These are phyloP conservation scores for Pocillopora meandrina DNA, from an alignment of 92 coral and sea anemone genomes.

Conservation along the genomic window DNA sequence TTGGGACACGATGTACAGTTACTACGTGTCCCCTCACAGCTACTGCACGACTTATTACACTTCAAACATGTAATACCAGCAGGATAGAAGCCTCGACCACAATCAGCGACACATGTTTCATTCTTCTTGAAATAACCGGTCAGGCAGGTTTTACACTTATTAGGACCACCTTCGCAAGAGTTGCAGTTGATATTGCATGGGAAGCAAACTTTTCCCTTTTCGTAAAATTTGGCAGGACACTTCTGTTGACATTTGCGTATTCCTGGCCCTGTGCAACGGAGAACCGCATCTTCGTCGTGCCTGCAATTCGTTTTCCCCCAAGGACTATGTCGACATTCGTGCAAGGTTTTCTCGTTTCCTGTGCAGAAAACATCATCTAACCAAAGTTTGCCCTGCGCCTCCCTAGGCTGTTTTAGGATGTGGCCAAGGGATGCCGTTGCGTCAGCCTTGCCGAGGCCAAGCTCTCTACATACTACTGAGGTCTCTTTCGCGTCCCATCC, in stretches of 20 bases:
- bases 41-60: constrained; percentile 55
- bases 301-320: constrained; percentile 88
- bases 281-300: constrained; percentile 73
- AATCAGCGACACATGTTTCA: constrained; percentile 53
- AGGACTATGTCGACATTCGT: constrained; percentile 66
- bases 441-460: constrained; percentile 21
- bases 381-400: constrained; percentile 70
- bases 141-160: constrained; percentile 56
- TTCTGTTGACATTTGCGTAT: constrained; percentile 52
- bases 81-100: constrained; percentile 57
- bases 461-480: constrained; percentile 62
- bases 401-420: constrained; percentile 38
- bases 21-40: constrained; percentile 38
- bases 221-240: constrained; percentile 63
- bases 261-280: constrained; percentile 89
- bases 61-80: constrained; percentile 34
- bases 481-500: constrained; percentile 58
- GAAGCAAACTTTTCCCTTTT: constrained; percentile 48
- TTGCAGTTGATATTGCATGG: constrained; percentile 58
- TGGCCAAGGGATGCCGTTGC: constrained; percentile 32
- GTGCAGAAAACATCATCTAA: constrained; percentile 83
- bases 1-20: constrained; percentile 61
- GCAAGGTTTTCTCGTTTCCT: constrained; percentile 56
- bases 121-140: constrained; percentile 57
- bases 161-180: constrained; percentile 46